Conservation (phyloP, 2,888 invertebrate genomes). For the Desoria tigrina region DNA sequence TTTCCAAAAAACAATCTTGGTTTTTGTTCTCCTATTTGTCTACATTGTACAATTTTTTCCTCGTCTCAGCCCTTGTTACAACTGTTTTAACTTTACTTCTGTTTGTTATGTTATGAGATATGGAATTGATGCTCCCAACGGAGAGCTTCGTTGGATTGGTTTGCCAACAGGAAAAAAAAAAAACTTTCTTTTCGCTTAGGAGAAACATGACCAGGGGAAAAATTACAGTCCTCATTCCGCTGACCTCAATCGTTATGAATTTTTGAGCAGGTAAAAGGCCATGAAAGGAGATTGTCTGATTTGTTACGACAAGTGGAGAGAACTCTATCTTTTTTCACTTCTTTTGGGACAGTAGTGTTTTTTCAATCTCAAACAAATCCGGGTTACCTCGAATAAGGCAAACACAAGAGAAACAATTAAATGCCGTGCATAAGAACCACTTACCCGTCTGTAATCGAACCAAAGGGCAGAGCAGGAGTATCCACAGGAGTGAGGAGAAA, state of each 20-base stretch:
- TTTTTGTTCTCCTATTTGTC: conserved; percentile 10
- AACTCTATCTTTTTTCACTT: no score
- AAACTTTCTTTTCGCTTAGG: conserved; percentile 3
- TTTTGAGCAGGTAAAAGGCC: conserved; percentile 10
- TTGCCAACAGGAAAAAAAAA: background rate
- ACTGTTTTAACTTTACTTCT: conserved; percentile 1
- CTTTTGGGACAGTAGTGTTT: no score
- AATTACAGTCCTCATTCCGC: conserved; percentile 3
- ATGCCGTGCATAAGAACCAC: conserved; percentile 1
- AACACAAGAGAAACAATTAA: no score
- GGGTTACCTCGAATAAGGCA: no score
- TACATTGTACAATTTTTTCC: background rate
- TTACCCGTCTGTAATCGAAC: conserved; percentile 11
- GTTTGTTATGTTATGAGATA: conserved; percentile 14
- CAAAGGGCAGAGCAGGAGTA: conserved; percentile 36
- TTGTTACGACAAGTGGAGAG: no score
- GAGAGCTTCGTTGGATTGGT: conserved; percentile 8
- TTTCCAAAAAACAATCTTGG: conserved; percentile 15
- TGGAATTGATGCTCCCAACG: conserved; percentile 17
- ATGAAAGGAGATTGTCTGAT: no score
- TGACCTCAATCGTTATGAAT: conserved; percentile 19
- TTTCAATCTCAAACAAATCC: no score
- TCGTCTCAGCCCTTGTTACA: background rate
- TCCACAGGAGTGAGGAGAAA: conserved; percentile 44
- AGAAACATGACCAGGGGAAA: conserved; percentile 8